phyloP scores from a whole-genome alignment of 2,113 vertebrate genomes.

The Chaetodon auriga region DNA sequence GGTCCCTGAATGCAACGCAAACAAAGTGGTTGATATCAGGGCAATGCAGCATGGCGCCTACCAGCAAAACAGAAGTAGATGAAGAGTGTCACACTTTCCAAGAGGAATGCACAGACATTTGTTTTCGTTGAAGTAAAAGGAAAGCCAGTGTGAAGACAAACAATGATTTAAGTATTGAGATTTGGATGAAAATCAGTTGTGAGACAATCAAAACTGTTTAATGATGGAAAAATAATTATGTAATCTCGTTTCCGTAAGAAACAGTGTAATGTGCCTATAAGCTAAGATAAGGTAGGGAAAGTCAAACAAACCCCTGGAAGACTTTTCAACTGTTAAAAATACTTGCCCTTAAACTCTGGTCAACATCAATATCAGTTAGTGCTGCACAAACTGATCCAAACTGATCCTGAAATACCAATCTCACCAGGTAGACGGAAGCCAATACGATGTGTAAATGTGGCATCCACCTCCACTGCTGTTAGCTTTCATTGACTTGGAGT shows the following conservation, averaged over 20 bases:
- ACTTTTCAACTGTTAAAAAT: neutral
- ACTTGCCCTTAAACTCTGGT: neutral
- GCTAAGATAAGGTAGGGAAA: neutral
- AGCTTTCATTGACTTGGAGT: slow-evolving; percentile 42
- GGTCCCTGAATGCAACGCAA: no score
- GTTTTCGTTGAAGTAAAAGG: no score
- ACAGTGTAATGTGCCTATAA: neutral
- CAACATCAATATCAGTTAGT: slow-evolving; percentile 27
- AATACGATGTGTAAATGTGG: slow-evolving; percentile 50
- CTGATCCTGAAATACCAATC: slow-evolving; percentile 54
- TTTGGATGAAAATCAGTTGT: neutral
- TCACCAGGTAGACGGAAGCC: slow-evolving; percentile 27
- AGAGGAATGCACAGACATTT: no score
- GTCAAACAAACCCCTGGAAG: slow-evolving; percentile 4
- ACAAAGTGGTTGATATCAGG: no score
- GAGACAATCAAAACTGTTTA: neutral
- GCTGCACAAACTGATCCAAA: slow-evolving; percentile 47
- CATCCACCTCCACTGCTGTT: slow-evolving; percentile 56
- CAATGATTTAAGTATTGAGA: neutral
- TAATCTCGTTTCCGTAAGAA: neutral
- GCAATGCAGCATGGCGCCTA: no score
- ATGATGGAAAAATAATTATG: neutral
- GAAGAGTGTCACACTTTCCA: no score
- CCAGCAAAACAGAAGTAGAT: no score
- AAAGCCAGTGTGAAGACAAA: neutral